These are phyloP conservation scores for Brachypalpus laphriformis DNA, from an alignment of 2,888 invertebrate species.

Conservation along the genomic window DNA sequence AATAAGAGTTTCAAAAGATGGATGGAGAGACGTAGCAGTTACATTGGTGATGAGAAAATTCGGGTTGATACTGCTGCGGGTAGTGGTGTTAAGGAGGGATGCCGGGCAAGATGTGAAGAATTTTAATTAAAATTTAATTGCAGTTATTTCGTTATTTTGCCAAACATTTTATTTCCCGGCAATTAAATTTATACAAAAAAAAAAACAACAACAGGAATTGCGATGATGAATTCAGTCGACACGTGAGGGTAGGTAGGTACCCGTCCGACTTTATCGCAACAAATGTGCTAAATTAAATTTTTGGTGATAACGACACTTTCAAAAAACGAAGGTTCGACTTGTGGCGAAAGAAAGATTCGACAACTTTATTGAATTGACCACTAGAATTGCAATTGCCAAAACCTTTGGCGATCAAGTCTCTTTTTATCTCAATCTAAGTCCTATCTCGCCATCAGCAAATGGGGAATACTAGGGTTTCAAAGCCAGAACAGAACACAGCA, in stretches of 20 bases:
- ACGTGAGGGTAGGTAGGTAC: not conserved
- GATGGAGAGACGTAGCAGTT: constrained; percentile 53
- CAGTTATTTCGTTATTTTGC: constrained; percentile 68
- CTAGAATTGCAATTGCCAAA: too few species aligned
- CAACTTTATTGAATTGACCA: too few species aligned
- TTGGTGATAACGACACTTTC: too few species aligned
- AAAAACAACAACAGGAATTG: not conserved
- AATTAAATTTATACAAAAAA: constrained; percentile 43
- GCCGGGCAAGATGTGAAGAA: constrained; percentile 54
- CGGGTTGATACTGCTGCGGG: constrained; percentile 5
- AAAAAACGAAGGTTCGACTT: too few species aligned
- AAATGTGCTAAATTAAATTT: not conserved
- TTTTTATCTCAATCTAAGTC: too few species aligned
- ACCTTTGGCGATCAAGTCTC: too few species aligned
- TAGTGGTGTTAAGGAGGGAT: constrained; percentile 10
- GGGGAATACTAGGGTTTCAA: too few species aligned
- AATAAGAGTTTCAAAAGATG: constrained; percentile 67
- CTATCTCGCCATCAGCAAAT: too few species aligned
- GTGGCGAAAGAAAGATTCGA: too few species aligned
- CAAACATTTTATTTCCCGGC: constrained; percentile 61
- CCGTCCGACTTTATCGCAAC: not conserved
- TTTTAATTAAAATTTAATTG: constrained; percentile 74
- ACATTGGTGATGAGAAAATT: constrained; percentile 36
- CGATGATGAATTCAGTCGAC: constrained; percentile 23
- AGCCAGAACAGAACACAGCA: too few species aligned